phyloP scores from a whole-genome alignment of 2,888 invertebrate species.

The Mylabris sibirica region DNA sequence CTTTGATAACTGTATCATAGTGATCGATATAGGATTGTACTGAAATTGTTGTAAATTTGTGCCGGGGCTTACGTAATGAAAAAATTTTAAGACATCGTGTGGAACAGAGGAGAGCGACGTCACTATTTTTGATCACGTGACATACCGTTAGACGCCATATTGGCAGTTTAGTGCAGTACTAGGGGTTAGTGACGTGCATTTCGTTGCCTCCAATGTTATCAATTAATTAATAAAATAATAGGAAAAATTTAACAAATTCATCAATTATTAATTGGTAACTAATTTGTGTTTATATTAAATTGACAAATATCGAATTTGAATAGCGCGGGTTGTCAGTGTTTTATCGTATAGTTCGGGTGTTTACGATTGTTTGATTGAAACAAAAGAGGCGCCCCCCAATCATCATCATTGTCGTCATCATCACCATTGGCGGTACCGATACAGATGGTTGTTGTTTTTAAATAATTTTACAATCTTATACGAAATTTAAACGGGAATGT shows the following conservation, averaged over 20 bases:
- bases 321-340: slow-evolving; percentile 56
- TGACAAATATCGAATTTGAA: slow-evolving; percentile 52
- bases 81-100: slow-evolving; percentile 58
- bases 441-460: slow-evolving; percentile 59
- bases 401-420: slow-evolving; percentile 4
- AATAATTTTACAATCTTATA: slow-evolving; percentile 19
- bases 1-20: neutral
- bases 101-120: slow-evolving; percentile 59
- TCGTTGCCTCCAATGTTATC: slow-evolving; percentile 43
- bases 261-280: slow-evolving; percentile 19
- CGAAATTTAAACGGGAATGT: slow-evolving; percentile 53
- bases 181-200: slow-evolving; percentile 63
- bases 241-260: slow-evolving; percentile 27
- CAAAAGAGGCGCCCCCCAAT: slow-evolving; percentile 14
- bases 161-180: slow-evolving; percentile 64
- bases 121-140: slow-evolving; percentile 67
- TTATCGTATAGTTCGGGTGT: slow-evolving; percentile 57
- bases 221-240: slow-evolving; percentile 37
- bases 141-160: slow-evolving; percentile 67
- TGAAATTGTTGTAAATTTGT: slow-evolving; percentile 47
- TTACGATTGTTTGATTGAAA: slow-evolving; percentile 59
- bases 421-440: slow-evolving; percentile 56
- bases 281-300: neutral
- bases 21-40: slow-evolving; percentile 23
- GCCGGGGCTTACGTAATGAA: slow-evolving; percentile 59